Base-by-base conservation (phyloP, 2,888 invertebrate genomes). In the Matsumyia berberina region DNA sequence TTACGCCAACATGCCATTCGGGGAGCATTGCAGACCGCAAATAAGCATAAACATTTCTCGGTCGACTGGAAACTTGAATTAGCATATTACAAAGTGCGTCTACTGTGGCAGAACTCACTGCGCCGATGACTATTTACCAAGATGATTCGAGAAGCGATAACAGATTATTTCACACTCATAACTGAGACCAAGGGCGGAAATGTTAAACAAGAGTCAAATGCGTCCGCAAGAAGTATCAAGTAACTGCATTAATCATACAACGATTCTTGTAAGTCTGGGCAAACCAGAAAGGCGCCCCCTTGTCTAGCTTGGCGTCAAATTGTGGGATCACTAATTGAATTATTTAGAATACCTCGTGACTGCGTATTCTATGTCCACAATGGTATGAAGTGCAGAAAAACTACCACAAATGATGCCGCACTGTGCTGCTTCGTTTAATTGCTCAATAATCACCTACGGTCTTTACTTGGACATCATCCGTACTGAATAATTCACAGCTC, bases 11-110 rank as follows among this genome's bases (percentile, higher is more conserved):
- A 72, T 58, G 46, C 24, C n/a, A 19, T 35, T 57, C 58, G 19
- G 33, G 9, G 33, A 29, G 58, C 55, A 46, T 55, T 53, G 5
- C 42, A 60, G 73, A 77, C 82, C 83, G 57, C 83, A 83, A 73
- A 78, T 78, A 78, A 67, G 60, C 73, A 73, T 83, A 67, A 73
- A 83, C 67, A 83, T 67, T 69, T 73, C 62, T 60, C 57, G 55
- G 73, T 78, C 67, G 60, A 35, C 39, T 73, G 60, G 35, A 62
- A 78, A 51, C 11, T 46, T 12, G 3, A 62, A 83, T 83, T 78
- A 53, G 57, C 78, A 83, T 78, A 69, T 33, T 78, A 73, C 73
- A 73, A 83, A 78, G 72, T 77, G 49, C 12, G 53, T 15, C 19
- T 73, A 19, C 19, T 31, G 19, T 33, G 42, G 15, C 53, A 44